phyloP scores from a whole-genome alignment of 2,888 invertebrate species.

The Drosophila eohydei region DNA sequence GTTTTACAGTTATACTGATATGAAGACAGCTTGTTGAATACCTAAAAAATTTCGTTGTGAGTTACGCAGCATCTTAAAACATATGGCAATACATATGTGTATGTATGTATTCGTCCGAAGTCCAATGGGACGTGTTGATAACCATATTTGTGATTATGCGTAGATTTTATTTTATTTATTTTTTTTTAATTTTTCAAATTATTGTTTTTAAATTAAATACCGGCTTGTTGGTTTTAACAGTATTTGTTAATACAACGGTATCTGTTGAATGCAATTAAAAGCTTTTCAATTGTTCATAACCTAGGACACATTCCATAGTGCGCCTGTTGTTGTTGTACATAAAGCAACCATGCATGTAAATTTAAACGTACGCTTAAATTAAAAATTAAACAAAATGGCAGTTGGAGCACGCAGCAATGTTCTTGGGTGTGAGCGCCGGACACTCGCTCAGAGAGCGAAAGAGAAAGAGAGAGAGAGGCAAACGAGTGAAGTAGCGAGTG shows the following conservation, averaged over 20 bases:
- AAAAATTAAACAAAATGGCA: conserved; percentile 83
- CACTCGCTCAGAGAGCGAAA: conserved; percentile 49
- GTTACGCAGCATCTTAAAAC: conserved; percentile 55
- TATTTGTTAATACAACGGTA: conserved; percentile 5
- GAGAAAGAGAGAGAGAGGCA: conserved; percentile 31
- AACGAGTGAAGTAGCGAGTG: conserved; percentile 63
- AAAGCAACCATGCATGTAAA: conserved; percentile 61
- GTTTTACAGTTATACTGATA: conserved; percentile 12
- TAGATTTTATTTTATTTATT: conserved; percentile 24
- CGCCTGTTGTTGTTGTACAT: conserved; percentile 41
- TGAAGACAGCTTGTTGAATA: conserved; percentile 15
- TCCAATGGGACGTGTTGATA: conserved; percentile 62
- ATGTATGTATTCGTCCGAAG: conserved; percentile 52
- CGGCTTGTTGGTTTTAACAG: conserved; percentile 38
- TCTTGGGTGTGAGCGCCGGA: conserved; percentile 70
- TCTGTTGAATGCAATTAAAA: conserved; percentile 34
- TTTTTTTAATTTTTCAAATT: conserved; percentile 16
- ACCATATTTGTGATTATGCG: conserved; percentile 59
- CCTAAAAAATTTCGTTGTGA: conserved; percentile 18
- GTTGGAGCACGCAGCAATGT: conserved; percentile 72
- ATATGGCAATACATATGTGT: conserved; percentile 49
- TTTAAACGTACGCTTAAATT: conserved; percentile 60
- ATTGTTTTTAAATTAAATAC: conserved; percentile 21
- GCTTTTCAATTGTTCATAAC: conserved; percentile 46
- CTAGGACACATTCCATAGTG: conserved; percentile 58